These are phyloP conservation scores for Nerophis lumbriciformis DNA, from an alignment of 2,113 vertebrate species.

Conservation along the genomic window DNA sequence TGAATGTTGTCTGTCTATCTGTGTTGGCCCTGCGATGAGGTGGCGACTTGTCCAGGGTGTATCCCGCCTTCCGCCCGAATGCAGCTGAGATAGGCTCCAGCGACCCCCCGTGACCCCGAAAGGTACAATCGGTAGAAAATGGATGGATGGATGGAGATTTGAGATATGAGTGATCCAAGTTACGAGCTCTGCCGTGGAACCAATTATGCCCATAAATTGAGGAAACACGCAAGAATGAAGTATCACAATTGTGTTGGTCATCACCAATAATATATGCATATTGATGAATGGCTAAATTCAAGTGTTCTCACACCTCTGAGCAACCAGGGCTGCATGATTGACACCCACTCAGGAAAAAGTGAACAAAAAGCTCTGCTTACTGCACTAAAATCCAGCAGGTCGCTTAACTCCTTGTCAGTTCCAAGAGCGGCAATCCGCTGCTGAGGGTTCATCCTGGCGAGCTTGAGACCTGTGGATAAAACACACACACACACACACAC, in stretches of 20 bases:
- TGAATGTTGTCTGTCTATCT: too few species aligned
- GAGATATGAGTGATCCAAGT: too few species aligned
- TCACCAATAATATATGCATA: not conserved
- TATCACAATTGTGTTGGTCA: not conserved
- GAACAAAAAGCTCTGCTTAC: slow-evolving; percentile 67
- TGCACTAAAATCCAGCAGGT: slow-evolving; percentile 99
- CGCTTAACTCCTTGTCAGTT: slow-evolving; percentile 98
- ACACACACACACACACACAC: not conserved
- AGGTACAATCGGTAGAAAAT: too few species aligned
- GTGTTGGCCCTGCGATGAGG: too few species aligned
- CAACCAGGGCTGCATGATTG: not conserved
- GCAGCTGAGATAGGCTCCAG: too few species aligned
- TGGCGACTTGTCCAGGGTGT: too few species aligned
- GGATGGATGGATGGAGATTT: too few species aligned
- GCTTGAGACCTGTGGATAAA: slow-evolving; percentile 75
- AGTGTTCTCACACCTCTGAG: slow-evolving; percentile 10
- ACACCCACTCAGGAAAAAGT: not conserved
- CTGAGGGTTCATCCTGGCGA: slow-evolving; percentile 90
- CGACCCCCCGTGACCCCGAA: too few species aligned
- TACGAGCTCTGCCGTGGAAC: too few species aligned
- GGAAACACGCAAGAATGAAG: not conserved
- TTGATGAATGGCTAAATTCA: not conserved
- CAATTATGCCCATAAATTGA: too few species aligned
- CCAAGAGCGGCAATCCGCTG: slow-evolving; percentile 98
- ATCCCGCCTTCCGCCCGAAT: too few species aligned